Percentiles rank a stretch among this genome's conserved stretches.
Conservation (phyloP, 2,888 invertebrate genomes). For the Meta bourneti region DNA sequence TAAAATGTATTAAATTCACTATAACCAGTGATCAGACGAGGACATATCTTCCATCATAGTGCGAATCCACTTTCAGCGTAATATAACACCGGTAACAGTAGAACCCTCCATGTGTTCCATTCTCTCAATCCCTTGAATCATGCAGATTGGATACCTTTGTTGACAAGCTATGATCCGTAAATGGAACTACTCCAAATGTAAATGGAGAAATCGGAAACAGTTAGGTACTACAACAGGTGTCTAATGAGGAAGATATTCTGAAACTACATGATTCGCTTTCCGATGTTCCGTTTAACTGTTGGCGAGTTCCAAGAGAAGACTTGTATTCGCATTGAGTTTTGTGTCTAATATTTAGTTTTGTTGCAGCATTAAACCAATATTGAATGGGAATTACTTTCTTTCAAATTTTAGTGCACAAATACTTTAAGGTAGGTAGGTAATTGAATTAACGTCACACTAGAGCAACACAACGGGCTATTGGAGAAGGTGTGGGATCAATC, state of each 20-base stretch:
- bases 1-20: too few relatives aligned
- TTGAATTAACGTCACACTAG: too few relatives aligned
- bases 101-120: not conserved
- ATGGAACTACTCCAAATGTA: not conserved
- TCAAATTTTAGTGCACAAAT: too few relatives aligned
- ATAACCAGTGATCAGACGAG: too few relatives aligned
- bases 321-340: not conserved
- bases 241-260: not conserved
- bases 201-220: not conserved
- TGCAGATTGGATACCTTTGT: not conserved
- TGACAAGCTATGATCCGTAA: not conserved
- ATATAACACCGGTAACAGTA: not conserved
- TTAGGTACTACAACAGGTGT: not conserved
- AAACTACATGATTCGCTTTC: not conserved
- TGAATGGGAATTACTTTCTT: too few relatives aligned
- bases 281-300: not conserved
- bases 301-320: not conserved
- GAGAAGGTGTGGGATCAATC: too few relatives aligned
- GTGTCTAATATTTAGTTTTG: too few relatives aligned
- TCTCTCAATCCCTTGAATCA: not conserved
- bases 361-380: too few relatives aligned
- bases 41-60: too few relatives aligned
- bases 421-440: too few relatives aligned
- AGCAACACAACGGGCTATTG: too few relatives aligned
- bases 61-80: not conserved